phyloP scores from a whole-genome alignment of 2,113 vertebrate species.

The Herpailurus yagouaroundi region DNA sequence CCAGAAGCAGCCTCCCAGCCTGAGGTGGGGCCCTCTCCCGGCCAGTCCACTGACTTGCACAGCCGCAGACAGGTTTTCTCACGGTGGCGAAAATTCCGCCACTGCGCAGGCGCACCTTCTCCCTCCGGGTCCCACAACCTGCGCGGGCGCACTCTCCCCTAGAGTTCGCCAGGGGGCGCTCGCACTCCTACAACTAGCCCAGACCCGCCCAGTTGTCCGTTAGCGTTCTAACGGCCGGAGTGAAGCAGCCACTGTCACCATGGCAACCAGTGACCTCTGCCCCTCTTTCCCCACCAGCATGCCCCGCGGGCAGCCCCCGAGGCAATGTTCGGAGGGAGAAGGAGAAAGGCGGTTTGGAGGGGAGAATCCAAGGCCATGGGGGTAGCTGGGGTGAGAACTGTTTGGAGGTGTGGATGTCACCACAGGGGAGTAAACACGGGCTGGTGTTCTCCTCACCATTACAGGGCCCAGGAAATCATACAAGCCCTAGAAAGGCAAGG shows the following conservation, averaged over 20 bases:
- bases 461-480: background rate
- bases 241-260: constrained; percentile 72
- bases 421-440: constrained; percentile 60
- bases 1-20: background rate
- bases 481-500: background rate
- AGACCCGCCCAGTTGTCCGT: constrained; percentile 77
- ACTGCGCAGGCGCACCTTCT: constrained; percentile 59
- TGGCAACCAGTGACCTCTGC: constrained; percentile 78
- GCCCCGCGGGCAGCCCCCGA: constrained; percentile 67
- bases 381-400: constrained; percentile 47
- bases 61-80: constrained; percentile 68
- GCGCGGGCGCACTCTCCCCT: background rate
- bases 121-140: background rate
- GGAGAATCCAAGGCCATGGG: background rate
- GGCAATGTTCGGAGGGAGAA: constrained; percentile 24
- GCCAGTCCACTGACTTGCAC: constrained; percentile 20
- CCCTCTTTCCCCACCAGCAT: constrained; percentile 70
- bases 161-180: constrained; percentile 66
- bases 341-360: constrained; percentile 21
- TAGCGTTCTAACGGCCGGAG: constrained; percentile 35
- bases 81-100: background rate
- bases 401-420: constrained; percentile 48
- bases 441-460: constrained; percentile 26
- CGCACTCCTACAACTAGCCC: constrained; percentile 35
- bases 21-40: constrained; percentile 44